A percentile compares a stretch with the other conserved stretches of the same genome.
These are phyloP conservation scores for Drosophila testacea DNA, from an alignment of 2,888 invertebrate species.

Conservation along the genomic window DNA sequence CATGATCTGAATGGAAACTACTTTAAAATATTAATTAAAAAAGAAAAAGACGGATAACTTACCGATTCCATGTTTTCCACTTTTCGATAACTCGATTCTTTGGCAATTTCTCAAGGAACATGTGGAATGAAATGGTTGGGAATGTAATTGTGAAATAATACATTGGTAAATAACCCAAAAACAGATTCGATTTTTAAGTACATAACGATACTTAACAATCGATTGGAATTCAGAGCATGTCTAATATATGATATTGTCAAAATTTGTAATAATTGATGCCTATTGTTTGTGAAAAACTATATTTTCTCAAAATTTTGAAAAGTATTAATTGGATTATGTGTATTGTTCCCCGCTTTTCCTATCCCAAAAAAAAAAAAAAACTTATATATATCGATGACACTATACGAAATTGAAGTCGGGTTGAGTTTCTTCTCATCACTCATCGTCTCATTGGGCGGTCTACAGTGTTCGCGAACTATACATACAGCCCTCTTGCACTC, in stretches of 20 bases:
- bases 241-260: slow-evolving; percentile 6
- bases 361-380: not conserved
- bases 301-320: not conserved
- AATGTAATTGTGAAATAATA: not conserved
- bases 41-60: not conserved
- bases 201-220: not conserved
- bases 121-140: not conserved
- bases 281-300: slow-evolving; percentile 3
- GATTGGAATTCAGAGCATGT: slow-evolving; percentile 21
- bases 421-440: slow-evolving; percentile 84
- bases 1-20: slow-evolving; percentile 28
- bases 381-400: slow-evolving; percentile 4
- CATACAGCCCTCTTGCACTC: slow-evolving; percentile 88
- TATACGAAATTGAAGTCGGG: slow-evolving; percentile 65
- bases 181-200: not conserved
- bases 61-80: not conserved
- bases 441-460: slow-evolving; percentile 85
- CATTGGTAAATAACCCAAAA: not conserved
- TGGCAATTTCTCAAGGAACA: not conserved
- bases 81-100: slow-evolving; percentile 1
- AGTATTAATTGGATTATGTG: slow-evolving; percentile 24
- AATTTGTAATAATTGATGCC: slow-evolving; percentile 1
- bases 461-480: slow-evolving; percentile 87
- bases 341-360: slow-evolving; percentile 8
- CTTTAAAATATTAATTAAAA: not conserved